Evolutionary conservation across 37 sponge, comb jelly and placozoan genomes (phyloP), one percentile per base, ranked within the genome.

Genomic region (Tethya wilhelma): DNA sequence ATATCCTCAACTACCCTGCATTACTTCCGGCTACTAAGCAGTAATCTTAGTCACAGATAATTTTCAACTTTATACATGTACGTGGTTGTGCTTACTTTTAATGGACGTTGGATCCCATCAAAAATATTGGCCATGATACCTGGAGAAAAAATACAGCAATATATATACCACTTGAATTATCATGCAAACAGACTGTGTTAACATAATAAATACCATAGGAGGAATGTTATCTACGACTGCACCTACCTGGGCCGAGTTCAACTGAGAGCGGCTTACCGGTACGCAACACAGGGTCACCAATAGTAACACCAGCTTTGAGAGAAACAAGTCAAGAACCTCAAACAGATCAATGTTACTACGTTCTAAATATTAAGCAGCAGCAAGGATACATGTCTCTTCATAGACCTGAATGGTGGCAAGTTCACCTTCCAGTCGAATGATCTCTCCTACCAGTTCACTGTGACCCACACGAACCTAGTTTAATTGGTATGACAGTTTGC

Each of bases 251-350:
- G 30, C 94, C 99, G 42, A 98, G 88, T 71, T 98, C 96, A n/a
- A 98, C 99, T 38, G 99, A 98, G n/a, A 98, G 82, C 46, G 99
- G 99, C 77, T 98, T 98, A 6, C 99, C 97, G 31, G 99, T 98
- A 44, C 99, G 71, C 14, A 91, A 73, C 59, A 98, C 99, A 38
- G 99, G 99, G 74, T 98, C 99, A 23, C 99, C 99, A 71, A 96
- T 78, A 38, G 91, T 91, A 26, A 98, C 99, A 58, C 99, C 99
- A 83, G 97, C 95, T 94, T 44, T 23, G 22, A 38, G 29, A 20
- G 14, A 4, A 71, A 25, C 14, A 0, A 55, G 87, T 90, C 46
- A 90, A 85, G 44, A 23, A 59, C 75, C 60, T 59, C 39, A 32
- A 12, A 57, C 59, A 31, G 20, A 56, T 4, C 23, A 4, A 34